Percentiles rank a stretch among this genome's conserved stretches.
Evolutionary conservation across 2,113 vertebrate species (phyloP).

Genomic region (Aythya baeri): DNA sequence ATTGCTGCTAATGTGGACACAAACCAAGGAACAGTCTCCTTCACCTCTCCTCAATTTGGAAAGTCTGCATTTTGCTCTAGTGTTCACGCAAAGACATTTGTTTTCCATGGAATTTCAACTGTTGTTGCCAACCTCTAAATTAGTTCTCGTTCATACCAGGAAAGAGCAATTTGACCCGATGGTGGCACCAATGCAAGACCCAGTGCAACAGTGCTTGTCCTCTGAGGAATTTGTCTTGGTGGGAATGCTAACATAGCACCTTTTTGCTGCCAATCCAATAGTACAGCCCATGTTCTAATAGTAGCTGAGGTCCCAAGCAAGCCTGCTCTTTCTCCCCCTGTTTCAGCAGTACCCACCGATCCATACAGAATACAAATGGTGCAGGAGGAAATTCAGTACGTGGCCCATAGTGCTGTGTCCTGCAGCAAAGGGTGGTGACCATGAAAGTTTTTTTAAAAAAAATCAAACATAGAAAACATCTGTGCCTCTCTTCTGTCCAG

Average conservation of each 20-base stretch:
- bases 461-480: constrained; percentile 65
- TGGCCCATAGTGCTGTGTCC: neutral
- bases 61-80: neutral
- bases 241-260: neutral
- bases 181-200: neutral
- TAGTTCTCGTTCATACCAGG: neutral
- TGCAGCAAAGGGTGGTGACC: neutral
- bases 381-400: neutral
- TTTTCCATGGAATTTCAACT: neutral
- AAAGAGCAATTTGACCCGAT: neutral
- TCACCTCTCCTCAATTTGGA: neutral
- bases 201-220: neutral
- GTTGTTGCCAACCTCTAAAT: neutral
- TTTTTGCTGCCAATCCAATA: neutral
- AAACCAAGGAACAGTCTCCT: neutral
- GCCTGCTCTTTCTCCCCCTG: neutral
- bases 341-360: neutral
- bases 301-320: neutral
- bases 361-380: neutral
- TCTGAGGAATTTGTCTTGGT: neutral
- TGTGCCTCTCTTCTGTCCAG: constrained; percentile 51
- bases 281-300: neutral
- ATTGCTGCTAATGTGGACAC: neutral
- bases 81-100: neutral
- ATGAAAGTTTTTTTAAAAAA: neutral